Conservation (phyloP, 1,140 invertebrate species). For the Drosophila hydei region DNA sequence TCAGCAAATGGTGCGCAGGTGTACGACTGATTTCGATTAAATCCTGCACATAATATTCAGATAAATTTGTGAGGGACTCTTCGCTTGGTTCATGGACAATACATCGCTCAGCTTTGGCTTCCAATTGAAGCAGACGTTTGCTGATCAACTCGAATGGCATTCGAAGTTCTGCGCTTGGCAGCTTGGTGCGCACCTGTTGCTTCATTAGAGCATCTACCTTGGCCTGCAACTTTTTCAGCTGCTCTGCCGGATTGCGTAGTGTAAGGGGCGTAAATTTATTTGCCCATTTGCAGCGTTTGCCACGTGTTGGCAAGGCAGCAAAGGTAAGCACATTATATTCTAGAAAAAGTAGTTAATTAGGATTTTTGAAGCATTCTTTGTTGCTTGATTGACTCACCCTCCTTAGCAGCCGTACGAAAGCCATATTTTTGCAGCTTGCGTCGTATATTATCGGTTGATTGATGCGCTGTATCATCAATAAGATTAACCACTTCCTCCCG, state of each 20-base stretch:
- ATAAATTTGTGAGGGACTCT: slow-evolving; percentile 25
- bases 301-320: slow-evolving; percentile 39
- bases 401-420: slow-evolving; percentile 63
- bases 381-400: slow-evolving; percentile 44
- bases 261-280: slow-evolving; percentile 79
- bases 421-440: slow-evolving; percentile 69
- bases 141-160: slow-evolving; percentile 47
- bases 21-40: slow-evolving; percentile 54
- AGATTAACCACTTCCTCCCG: slow-evolving; percentile 51
- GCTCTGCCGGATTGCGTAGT: slow-evolving; percentile 54
- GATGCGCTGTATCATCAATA: slow-evolving; percentile 11
- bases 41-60: slow-evolving; percentile 57
- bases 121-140: slow-evolving; percentile 4
- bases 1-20: slow-evolving; percentile 62
- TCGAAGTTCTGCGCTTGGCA: slow-evolving; percentile 3
- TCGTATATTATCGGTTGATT: slow-evolving; percentile 51
- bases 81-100: slow-evolving; percentile 36
- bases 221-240: slow-evolving; percentile 55
- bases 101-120: slow-evolving; percentile 1
- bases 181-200: slow-evolving; percentile 48
- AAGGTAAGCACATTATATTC: slow-evolving; percentile 60
- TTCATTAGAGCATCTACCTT: slow-evolving; percentile 57
- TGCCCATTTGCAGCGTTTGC: slow-evolving; percentile 63
- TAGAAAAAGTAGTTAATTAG: slow-evolving; percentile 17
- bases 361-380: background rate